phyloP scores from a whole-genome alignment of 2,113 vertebrate species.

The Rallus limicola region DNA sequence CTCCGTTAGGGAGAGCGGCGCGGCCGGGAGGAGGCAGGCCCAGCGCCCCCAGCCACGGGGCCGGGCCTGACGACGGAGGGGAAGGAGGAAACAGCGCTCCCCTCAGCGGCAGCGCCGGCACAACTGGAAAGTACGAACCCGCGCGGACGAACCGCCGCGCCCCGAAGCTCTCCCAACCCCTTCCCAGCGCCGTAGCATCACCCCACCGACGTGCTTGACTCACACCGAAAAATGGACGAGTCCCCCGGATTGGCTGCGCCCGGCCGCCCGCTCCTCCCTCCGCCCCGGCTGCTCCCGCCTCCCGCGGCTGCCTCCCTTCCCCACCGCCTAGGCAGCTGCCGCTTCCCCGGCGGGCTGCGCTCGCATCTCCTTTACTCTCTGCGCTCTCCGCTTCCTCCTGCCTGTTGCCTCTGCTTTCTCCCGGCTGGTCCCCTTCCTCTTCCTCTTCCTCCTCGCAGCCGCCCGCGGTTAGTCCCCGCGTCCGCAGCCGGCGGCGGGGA shows the following conservation, averaged over 20 bases:
- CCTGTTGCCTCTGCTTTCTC: not conserved
- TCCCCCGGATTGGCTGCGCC: slow-evolving; percentile 5
- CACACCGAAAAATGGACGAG: slow-evolving; percentile 45
- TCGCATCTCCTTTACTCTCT: fast-evolving
- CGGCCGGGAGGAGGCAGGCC: not conserved
- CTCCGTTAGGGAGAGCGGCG: not conserved
- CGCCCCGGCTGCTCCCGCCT: not conserved
- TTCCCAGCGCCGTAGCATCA: slow-evolving; percentile 16
- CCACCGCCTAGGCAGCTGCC: not conserved
- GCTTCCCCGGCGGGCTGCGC: not conserved
- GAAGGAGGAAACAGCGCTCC: not conserved
- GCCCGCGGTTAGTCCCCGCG: not conserved
- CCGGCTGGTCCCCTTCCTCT: not conserved
- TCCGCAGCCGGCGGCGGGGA: not conserved
- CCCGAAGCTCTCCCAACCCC: not conserved
- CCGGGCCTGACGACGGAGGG: not conserved
- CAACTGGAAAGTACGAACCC: not conserved
- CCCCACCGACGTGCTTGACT: slow-evolving; percentile 47
- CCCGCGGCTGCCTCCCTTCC: not conserved
- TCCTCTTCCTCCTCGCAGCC: not conserved
- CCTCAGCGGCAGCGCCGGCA: not conserved
- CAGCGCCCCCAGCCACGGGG: not conserved
- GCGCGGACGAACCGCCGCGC: not conserved
- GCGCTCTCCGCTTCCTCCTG: not conserved
- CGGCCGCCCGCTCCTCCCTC: slow-evolving; percentile 6